phyloP scores from a whole-genome alignment of 2,113 vertebrate genomes.

The Sciurus niger region DNA sequence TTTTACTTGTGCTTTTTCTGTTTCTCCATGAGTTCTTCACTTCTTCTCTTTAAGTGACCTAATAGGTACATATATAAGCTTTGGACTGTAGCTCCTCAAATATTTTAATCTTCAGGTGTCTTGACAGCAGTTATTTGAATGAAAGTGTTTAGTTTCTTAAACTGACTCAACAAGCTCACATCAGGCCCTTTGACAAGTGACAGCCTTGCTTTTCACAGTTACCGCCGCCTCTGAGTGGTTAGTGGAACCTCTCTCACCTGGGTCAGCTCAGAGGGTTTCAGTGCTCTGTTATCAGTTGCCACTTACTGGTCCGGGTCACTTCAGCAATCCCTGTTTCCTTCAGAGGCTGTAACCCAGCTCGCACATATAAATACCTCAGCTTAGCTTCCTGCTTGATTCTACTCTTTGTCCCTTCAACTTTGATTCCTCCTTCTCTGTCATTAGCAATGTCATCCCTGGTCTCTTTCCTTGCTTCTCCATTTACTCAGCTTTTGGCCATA shows the following conservation, averaged over 20 bases:
- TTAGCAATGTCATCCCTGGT: neutral
- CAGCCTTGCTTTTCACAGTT: neutral
- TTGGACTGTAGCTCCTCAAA: neutral
- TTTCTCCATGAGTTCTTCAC: neutral
- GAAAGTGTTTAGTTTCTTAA: slow-evolving; percentile 38
- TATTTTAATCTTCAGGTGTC: slow-evolving; percentile 47
- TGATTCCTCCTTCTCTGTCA: neutral
- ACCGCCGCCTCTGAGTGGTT: neutral
- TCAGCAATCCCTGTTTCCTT: neutral
- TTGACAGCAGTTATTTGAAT: slow-evolving; percentile 33
- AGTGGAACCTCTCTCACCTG: neutral
- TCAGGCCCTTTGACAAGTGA: neutral
- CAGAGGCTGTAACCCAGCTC: neutral
- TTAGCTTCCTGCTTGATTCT: neutral
- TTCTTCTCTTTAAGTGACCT: slow-evolving; percentile 1
- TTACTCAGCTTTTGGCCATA: neutral
- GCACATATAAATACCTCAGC: neutral
- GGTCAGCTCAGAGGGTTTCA: neutral
- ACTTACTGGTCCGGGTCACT: neutral
- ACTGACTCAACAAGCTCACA: neutral
- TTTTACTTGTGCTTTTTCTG: neutral
- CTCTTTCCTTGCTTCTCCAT: neutral
- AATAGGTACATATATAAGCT: neutral
- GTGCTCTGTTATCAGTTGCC: neutral
- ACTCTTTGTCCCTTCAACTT: neutral